A percentile compares a stretch with the other conserved stretches of the same genome.
These are phyloP conservation scores for Tauraco erythrolophus DNA, from an alignment of 2,113 vertebrate genomes.

Conservation along the genomic window DNA sequence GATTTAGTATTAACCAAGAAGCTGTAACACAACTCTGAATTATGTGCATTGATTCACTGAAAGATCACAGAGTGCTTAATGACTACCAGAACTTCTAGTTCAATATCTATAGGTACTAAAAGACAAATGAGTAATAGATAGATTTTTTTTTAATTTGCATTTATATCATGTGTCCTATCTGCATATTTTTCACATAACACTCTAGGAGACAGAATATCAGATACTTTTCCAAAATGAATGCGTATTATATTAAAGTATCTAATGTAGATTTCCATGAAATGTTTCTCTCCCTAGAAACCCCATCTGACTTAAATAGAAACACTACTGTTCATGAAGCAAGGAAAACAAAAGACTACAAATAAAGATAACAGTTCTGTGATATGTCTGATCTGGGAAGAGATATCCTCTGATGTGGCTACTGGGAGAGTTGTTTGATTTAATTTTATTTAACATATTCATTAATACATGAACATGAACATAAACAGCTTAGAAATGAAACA, in stretches of 20 bases:
- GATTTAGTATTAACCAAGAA: neutral
- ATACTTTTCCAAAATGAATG: neutral
- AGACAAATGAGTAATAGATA: neutral
- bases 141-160: neutral
- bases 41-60: neutral
- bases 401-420: neutral
- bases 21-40: neutral
- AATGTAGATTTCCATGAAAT: neutral
- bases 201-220: neutral
- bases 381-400: neutral
- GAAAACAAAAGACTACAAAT: neutral
- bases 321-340: neutral
- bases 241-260: neutral
- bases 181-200: neutral
- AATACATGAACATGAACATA: neutral
- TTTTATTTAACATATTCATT: conserved; percentile 37
- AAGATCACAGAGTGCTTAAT: neutral
- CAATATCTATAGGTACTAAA: neutral
- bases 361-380: neutral
- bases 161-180: neutral
- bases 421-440: neutral
- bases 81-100: neutral
- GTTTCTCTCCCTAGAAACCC: neutral
- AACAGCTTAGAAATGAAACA: conserved; percentile 17
- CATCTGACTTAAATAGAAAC: neutral